Evolutionary conservation across 2,797 vertebrate species (phyloP), one percentile per base, ranked within the genome.

Genomic region (Coranthus polyacanthus): DNA sequence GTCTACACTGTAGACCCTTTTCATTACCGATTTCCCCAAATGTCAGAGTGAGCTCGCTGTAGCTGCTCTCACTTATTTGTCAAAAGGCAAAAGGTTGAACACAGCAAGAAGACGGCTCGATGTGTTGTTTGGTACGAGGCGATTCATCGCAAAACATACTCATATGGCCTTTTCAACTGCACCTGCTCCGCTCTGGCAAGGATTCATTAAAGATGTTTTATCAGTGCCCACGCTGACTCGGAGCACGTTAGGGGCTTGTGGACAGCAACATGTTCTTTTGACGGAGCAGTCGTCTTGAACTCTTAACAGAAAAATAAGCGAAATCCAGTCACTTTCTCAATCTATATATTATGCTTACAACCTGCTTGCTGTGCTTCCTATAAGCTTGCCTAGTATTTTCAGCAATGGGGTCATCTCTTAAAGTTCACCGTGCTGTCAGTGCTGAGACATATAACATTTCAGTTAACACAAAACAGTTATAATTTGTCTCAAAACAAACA

Each of bases 21-120:
- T 65, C 68, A 68, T 79, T 50, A 50, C 51, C 0, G n/a, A 47
- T 39, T 54, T 64, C 43, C 50, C 41, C 38, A 81, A 82, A 81
- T 72, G 77, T 75, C 74, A 80, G 58, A 45, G 4, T n/a, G 37
- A 68, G 53, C 32, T 13, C 12, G 3, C 32, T 55, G 75, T 79
- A 70, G 70, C 79, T 75, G 75, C 53, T 84, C 55, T 34, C 68
- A 58, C 59, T 81, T 79, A 71, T 78, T 71, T 36, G 73, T 81
- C 79, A 74, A 78, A 78, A 72, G 55, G 56, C 58, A 56, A 85
- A 83, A 86, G 83, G 79, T 79, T 75, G 77, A 72, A 44, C 69
- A 36, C 67, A 81, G 83, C 29, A 10, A 70, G 77, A 18, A 74
- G 70, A 29, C 32, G n/a, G 4, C 24, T 58, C 16, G 71, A 75